A percentile compares a stretch with the other conserved stretches of the same genome.
Conservation (phyloP, 2,888 invertebrate species). For the Caenorhabditis afra region DNA sequence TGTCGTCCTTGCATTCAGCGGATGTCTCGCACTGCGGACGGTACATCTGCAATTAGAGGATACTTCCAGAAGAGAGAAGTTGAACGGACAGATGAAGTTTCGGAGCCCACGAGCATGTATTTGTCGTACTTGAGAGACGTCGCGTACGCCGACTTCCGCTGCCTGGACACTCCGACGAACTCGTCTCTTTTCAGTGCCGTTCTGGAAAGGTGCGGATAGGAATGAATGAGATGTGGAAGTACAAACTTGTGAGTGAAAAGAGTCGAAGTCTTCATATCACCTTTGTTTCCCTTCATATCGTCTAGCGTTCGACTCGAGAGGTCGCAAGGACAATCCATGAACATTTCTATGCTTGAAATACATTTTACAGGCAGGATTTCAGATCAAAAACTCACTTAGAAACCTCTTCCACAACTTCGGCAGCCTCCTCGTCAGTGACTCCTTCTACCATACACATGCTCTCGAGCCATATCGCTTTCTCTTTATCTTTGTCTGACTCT, state of each 20-base stretch:
- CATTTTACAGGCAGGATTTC: neutral
- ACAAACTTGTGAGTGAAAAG: conserved; percentile 39
- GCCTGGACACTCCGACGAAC: conserved; percentile 6
- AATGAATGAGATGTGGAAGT: neutral
- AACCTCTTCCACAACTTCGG: conserved; percentile 27
- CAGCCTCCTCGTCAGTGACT: conserved; percentile 12
- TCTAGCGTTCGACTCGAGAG: conserved; percentile 4
- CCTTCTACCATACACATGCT: conserved; percentile 1
- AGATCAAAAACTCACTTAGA: conserved; percentile 19
- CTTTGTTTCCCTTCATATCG: conserved; percentile 21
- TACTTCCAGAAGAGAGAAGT: neutral
- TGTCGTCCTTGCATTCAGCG: conserved; percentile 37
- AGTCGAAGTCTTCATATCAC: neutral
- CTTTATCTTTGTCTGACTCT: conserved; percentile 7
- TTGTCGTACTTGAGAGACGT: conserved; percentile 51
- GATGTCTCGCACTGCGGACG: conserved; percentile 22
- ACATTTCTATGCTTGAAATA: conserved; percentile 33
- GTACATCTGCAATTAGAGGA: conserved; percentile 16
- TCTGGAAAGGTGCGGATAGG: conserved; percentile 12
- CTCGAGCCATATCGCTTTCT: conserved; percentile 16
- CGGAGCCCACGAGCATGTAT: conserved; percentile 4
- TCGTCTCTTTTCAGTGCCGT: conserved; percentile 8
- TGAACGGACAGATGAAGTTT: neutral
- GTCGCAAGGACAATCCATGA: conserved; percentile 14
- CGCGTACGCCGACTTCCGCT: conserved; percentile 47